Percentiles rank a stretch among this genome's conserved stretches.
Evolutionary conservation across 2,113 vertebrate genomes (phyloP).

Genomic region (Bothrops jararaca): DNA sequence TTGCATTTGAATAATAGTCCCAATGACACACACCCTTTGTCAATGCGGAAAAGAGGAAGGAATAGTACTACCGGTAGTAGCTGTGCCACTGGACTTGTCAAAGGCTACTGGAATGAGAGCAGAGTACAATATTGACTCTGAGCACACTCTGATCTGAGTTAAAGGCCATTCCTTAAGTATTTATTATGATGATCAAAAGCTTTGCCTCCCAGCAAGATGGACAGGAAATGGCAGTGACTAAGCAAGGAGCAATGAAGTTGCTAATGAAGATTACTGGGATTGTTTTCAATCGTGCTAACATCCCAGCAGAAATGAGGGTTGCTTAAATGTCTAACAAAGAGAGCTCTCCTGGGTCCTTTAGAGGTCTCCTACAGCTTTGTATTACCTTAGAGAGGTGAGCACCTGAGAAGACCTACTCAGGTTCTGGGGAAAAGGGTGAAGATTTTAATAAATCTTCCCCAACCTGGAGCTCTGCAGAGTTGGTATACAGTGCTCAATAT

Average conservation of each 20-base stretch:
- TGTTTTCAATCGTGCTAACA: background rate
- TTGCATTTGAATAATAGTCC: background rate
- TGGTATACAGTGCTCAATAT: background rate
- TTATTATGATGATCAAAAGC: background rate
- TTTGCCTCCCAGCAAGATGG: background rate
- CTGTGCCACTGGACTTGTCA: background rate
- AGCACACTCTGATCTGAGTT: background rate
- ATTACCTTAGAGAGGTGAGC: background rate
- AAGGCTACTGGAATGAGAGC: background rate
- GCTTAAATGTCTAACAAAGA: background rate
- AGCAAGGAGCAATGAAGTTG: background rate
- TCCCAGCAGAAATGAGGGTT: background rate
- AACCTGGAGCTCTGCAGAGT: background rate
- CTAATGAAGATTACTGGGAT: background rate
- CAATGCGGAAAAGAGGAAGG: background rate
- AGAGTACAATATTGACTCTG: background rate
- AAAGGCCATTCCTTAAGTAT: background rate
- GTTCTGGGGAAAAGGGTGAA: background rate
- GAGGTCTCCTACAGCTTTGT: background rate
- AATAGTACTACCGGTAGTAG: background rate
- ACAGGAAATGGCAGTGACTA: background rate
- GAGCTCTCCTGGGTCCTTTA: background rate
- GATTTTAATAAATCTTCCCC: background rate
- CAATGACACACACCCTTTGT: background rate
- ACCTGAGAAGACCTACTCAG: background rate